Evolutionary conservation across 2,888 invertebrate genomes (phyloP).

Genomic region (Cenopis cana): DNA sequence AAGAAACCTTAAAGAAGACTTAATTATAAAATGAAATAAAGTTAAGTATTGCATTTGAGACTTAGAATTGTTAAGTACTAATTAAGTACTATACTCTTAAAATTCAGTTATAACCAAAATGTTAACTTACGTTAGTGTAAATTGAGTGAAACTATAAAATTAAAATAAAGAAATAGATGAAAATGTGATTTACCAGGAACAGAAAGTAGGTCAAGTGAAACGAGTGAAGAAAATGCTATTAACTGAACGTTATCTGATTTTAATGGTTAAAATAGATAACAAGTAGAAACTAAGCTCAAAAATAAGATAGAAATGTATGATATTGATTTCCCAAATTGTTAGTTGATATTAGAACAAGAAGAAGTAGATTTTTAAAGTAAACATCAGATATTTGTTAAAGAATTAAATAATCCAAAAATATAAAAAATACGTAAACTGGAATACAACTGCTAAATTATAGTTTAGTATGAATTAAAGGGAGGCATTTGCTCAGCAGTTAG

Average conservation of each 20-base stretch:
- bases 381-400: no score
- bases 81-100: not conserved
- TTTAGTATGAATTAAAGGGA: not conserved
- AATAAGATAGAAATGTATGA: not conserved
- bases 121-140: not conserved
- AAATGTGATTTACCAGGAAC: slow-evolving; percentile 10
- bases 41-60: not conserved
- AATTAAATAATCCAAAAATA: no score
- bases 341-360: not conserved
- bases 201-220: slow-evolving; percentile 43
- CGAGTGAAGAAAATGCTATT: slow-evolving; percentile 27
- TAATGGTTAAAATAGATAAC: not conserved
- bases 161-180: slow-evolving; percentile 10
- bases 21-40: not conserved
- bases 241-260: not conserved
- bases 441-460: not conserved
- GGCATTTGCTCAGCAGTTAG: not conserved
- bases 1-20: not conserved
- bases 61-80: not conserved
- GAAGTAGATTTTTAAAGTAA: no score
- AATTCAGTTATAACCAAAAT: not conserved
- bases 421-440: no score
- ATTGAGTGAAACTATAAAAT: not conserved
- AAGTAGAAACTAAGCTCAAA: not conserved
- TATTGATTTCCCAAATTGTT: no score